Base-by-base conservation (phyloP, 2,113 vertebrate species). In the Oostethus manadensis region DNA sequence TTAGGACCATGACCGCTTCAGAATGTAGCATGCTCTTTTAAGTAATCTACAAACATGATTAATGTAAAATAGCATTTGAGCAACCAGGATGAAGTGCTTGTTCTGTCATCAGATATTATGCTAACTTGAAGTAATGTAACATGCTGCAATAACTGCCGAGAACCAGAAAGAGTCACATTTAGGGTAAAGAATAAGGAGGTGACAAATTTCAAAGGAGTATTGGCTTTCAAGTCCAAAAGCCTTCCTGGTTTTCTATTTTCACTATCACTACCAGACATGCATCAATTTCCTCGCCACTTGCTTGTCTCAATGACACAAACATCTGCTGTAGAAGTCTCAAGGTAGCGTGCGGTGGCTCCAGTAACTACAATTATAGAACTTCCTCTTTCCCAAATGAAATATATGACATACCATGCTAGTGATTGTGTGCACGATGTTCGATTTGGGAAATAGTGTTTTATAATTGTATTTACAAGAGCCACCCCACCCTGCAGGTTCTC, bases 401-500 rank as follows among this genome's bases (percentile, higher is more conserved):
- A n/a, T n/a, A n/a, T n/a, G n/a, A n/a, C n/a, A n/a, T n/a, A n/a
- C n/a, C n/a, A n/a, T 38, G 35, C 35, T 38, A 38, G 35, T 38
- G 35, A 10, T 2, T 26, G 35, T 38, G 1, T 11, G 64, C 33
- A 46, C 49, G 60, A 56, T 59, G 46, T 74, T 77, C 60, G 67
- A 71, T 81, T 81, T 73, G 55, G 51, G 74, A 64, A 70, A 73
- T 57, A 69, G 45, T 16, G 29, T 53, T 71, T 43, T 67, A 56
- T 81, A 77, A 77, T 84, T 79, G 78, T 56, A 78, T 44, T 67
- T 58, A 66, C 56, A 60, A 64, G 49, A 65, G 64, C 51, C 50
- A 45, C 66, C 48, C 64, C 78, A 71, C 64, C 78, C 73, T 60
- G n/a, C 22, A 50, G 62, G 26, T 49, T 18, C 48, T 61, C 47